Evolutionary conservation across 1,140 invertebrate species (phyloP), one percentile per base, ranked within the genome.

Genomic region (Drosophila serrata): DNA sequence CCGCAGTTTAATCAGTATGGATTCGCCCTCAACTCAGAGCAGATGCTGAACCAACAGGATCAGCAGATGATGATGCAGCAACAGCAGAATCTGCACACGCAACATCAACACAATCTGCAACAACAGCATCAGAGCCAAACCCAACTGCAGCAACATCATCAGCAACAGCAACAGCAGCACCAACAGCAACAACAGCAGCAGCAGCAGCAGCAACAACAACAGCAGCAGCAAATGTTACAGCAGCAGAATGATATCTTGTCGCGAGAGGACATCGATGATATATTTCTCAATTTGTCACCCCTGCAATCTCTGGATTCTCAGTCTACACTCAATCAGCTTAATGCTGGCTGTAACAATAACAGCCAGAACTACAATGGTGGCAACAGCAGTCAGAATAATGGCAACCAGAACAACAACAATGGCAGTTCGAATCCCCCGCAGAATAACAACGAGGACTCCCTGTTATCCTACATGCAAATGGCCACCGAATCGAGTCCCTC

Each of bases 1-100:
- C 91, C 84, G 37, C 91, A 92, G 35, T 92, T 92, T 15, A 92
- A 92, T 81, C 91, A 92, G 40, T 92, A 91, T 46, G 91, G 91
- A 6, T 92, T 92, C 9, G 84, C 91, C 0, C n/a, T 92, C 33
- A 90, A 85, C 11, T 79, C 86, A 12, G 86, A 90, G 46, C 86
- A 90, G 69, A 82, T 90, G 72, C 42, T 81, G 6, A 90, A 90
- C 29, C 87, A 90, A 17, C 86, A 90, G 61, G 82, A 90, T 37
- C 90, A 91, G 48, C 90, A 92, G 51, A 92, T 92, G 82, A 59
- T 92, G 81, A 79, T 90, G 84, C 90, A 92, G 39, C 90, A 91
- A 42, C 90, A 91, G 27, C 90, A 91, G 42, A 90, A 82, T 42
- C 53, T 92, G 19, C 91, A 92, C 13, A 82, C 53, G 35, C 86